These are phyloP conservation scores for Cynoglossus semilaevis DNA, from an alignment of 2,113 vertebrate genomes.

Conservation along the genomic window DNA sequence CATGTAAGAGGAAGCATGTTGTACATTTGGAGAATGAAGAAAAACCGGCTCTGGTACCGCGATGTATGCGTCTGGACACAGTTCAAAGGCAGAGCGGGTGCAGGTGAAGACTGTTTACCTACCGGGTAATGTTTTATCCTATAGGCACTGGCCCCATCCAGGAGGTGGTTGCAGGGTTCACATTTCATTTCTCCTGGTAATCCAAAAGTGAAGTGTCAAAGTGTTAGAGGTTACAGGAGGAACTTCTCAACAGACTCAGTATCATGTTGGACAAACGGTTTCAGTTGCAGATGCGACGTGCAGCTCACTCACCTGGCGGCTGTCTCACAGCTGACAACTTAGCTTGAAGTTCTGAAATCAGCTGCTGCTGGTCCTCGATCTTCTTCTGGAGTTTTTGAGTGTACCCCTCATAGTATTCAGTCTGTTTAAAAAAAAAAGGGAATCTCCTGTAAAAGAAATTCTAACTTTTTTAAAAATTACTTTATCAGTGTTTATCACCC, in stretches of 20 bases:
- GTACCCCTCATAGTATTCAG: slow-evolving; percentile 86
- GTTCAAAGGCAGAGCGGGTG: neutral
- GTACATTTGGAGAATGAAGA: neutral
- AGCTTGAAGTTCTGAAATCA: slow-evolving; percentile 81
- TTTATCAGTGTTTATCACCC: too few relatives aligned
- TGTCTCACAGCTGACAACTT: slow-evolving; percentile 67
- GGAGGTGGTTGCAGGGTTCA: slow-evolving; percentile 65
- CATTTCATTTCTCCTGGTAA: slow-evolving; percentile 71
- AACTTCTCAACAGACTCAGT: neutral
- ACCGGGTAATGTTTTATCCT: slow-evolving; percentile 71
- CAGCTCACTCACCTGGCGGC: slow-evolving; percentile 66
- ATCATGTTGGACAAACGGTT: neutral
- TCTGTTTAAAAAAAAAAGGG: slow-evolving; percentile 75
- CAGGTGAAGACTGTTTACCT: slow-evolving; percentile 29
- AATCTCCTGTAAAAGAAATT: too few relatives aligned
- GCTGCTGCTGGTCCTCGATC: slow-evolving; percentile 84
- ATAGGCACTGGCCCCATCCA: slow-evolving; percentile 55
- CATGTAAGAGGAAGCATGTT: neutral
- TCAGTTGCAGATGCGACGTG: neutral
- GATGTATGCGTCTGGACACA: slow-evolving; percentile 4
- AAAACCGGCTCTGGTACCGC: slow-evolving; percentile 1
- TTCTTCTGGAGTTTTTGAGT: slow-evolving; percentile 86
- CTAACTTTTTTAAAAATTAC: too few relatives aligned
- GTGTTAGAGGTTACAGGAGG: slow-evolving; percentile 7
- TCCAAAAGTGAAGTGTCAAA: slow-evolving; percentile 25